Conservation (phyloP, 2,113 vertebrate species). For the Phoenicopterus ruber region DNA sequence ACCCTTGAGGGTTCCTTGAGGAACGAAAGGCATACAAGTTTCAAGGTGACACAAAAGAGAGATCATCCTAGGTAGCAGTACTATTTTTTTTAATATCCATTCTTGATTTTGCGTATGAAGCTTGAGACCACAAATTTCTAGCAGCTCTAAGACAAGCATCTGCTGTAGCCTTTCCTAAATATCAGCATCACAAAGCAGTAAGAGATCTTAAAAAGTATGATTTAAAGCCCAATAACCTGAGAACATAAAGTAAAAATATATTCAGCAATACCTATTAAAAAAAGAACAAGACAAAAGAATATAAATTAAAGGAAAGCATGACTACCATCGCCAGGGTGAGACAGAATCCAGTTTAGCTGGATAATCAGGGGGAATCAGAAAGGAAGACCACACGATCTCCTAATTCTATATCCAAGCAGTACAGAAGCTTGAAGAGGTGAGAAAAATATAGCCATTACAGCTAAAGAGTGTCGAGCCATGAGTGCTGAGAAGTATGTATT, state of each 20-base stretch:
- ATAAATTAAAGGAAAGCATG: neutral
- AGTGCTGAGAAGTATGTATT: neutral
- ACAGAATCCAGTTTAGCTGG: neutral
- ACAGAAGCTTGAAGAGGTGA: neutral
- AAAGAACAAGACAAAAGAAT: neutral
- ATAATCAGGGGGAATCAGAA: neutral
- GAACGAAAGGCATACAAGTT: neutral
- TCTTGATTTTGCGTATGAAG: neutral
- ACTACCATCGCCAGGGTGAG: neutral
- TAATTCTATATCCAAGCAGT: neutral
- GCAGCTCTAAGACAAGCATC: neutral
- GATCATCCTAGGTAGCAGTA: neutral
- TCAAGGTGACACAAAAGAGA: neutral
- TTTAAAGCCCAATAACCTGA: neutral
- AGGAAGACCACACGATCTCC: neutral
- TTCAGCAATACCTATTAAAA: neutral
- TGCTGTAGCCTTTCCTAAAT: neutral
- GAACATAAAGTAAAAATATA: neutral
- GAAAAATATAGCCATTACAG: neutral
- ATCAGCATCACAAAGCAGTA: neutral
- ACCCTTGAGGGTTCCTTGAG: neutral
- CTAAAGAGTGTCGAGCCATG: neutral
- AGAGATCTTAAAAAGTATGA: neutral
- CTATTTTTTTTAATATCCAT: neutral
- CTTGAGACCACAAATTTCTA: neutral